phyloP scores from a whole-genome alignment of 1,140 invertebrate species.

The Ylistrum balloti region DNA sequence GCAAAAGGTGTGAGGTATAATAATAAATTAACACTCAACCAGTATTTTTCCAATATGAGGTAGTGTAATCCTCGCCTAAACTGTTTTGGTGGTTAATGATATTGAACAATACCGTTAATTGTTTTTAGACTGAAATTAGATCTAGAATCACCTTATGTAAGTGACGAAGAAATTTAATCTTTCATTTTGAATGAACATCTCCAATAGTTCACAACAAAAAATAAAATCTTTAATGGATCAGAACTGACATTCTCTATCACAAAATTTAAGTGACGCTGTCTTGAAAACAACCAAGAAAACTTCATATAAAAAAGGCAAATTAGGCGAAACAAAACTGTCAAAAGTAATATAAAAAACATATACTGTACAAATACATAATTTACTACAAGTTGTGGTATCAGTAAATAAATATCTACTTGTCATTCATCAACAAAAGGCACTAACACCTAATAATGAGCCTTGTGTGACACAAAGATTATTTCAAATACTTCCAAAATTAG shows the following conservation, averaged over 20 bases:
- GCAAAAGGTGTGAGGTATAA: conserved; percentile 27
- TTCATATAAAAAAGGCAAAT: background rate
- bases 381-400: background rate
- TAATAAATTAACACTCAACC: background rate
- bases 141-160: background rate
- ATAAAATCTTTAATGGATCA: background rate
- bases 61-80: background rate
- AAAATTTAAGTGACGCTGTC: background rate
- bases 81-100: background rate
- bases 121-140: background rate
- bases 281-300: conserved; percentile 13
- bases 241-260: background rate
- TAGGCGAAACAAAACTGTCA: background rate
- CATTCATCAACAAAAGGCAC: background rate
- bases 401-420: background rate
- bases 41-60: conserved; percentile 25
- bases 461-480: background rate
- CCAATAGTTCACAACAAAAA: background rate
- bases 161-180: background rate
- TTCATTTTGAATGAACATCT: too few relatives aligned
- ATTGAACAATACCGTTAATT: background rate
- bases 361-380: conserved; percentile 5
- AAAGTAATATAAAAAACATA: conserved; percentile 36
- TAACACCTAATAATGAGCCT: background rate
- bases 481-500: background rate